Conservation (phyloP, 2,888 invertebrate species). For the Leptopilina myrica region DNA sequence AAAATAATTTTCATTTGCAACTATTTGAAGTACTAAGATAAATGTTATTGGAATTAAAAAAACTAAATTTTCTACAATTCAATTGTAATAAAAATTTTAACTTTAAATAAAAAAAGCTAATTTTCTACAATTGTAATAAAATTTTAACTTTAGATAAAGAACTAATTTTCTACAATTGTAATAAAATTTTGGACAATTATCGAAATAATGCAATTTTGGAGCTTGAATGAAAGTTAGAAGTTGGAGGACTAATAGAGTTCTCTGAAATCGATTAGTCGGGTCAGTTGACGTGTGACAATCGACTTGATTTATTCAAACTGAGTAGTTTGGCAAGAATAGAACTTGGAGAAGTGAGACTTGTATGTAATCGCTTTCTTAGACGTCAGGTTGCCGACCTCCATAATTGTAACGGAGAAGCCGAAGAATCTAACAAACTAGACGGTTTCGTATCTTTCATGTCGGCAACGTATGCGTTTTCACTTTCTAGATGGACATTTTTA, state of each 20-base stretch:
- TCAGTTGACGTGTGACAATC: not conserved
- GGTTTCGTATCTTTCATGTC: constrained; percentile 42
- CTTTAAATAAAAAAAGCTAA: too few relatives aligned
- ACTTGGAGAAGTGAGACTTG: constrained; percentile 23
- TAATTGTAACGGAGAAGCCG: constrained; percentile 18
- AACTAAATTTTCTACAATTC: too few relatives aligned
- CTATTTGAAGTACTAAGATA: too few relatives aligned
- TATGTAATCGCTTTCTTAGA: constrained; percentile 28
- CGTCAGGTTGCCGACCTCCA: constrained; percentile 23
- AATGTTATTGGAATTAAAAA: too few relatives aligned
- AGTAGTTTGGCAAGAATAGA: constrained; percentile 1
- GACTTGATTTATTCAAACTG: constrained; percentile 2
- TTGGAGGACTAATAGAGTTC: constrained; percentile 1
- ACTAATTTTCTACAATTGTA: too few relatives aligned
- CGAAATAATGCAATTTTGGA: too few relatives aligned
- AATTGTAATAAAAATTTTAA: too few relatives aligned
- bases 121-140: too few relatives aligned
- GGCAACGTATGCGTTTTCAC: constrained; percentile 59
- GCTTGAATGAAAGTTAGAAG: not conserved
- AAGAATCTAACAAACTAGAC: constrained; percentile 35
- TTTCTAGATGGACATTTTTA: constrained; percentile 63
- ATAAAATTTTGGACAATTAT: too few relatives aligned
- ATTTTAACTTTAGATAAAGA: too few relatives aligned
- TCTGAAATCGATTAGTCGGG: constrained; percentile 3
- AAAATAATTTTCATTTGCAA: too few relatives aligned